phyloP scores from a whole-genome alignment of 1,140 invertebrate species.

The Drosophila trapezifrons region DNA sequence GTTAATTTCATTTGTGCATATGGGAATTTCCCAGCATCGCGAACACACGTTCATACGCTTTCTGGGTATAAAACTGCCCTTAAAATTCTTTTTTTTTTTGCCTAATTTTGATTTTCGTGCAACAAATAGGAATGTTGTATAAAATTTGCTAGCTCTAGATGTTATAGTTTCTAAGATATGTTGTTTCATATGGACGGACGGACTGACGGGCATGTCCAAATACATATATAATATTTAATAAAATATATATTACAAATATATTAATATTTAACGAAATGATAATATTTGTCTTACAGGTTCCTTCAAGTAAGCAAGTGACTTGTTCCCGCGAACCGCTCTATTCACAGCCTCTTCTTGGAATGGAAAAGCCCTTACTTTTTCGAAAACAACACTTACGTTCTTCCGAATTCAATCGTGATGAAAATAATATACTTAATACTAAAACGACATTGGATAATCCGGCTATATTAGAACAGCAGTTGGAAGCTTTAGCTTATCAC shows the following conservation, averaged over 20 bases:
- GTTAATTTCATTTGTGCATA: no score
- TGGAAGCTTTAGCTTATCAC: conserved; percentile 79
- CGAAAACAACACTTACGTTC: conserved; percentile 35
- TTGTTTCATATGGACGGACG: no score
- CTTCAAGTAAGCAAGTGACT: conserved; percentile 75
- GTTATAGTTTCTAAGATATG: no score
- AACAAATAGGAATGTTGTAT: no score
- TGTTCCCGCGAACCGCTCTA: conserved; percentile 84
- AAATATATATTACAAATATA: neutral
- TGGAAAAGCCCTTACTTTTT: conserved; percentile 20
- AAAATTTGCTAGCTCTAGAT: no score
- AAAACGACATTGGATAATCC: conserved; percentile 77
- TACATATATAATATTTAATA: no score
- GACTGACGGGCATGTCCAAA: no score
- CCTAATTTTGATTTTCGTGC: no score
- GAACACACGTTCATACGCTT: no score
- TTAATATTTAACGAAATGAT: neutral
- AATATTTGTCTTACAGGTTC: conserved; percentile 48
- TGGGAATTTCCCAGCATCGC: no score
- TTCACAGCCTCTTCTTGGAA: conserved; percentile 78
- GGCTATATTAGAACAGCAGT: conserved; percentile 73
- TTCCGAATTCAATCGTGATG: conserved; percentile 11
- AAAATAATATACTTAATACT: conserved; percentile 18
- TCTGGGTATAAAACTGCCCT: no score
- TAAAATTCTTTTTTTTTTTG: no score